phyloP scores from a whole-genome alignment of 2,888 invertebrate species.

The Sycophila texana region DNA sequence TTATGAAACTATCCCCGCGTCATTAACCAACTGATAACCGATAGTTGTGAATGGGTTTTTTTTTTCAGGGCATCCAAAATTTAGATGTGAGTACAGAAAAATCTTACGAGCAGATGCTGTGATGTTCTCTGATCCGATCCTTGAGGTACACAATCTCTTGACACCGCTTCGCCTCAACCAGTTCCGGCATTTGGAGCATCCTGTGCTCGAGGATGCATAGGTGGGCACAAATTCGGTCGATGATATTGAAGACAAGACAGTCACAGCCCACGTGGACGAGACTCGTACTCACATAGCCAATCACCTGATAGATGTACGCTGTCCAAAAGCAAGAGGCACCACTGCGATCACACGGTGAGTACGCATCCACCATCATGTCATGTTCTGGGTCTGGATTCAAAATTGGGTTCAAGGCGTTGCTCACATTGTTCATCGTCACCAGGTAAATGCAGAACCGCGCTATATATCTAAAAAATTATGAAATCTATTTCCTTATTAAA shows the following conservation, averaged over 20 bases:
- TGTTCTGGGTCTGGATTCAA: background rate
- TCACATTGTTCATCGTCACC: slow-evolving; percentile 1
- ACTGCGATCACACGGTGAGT: slow-evolving; percentile 20
- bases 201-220: slow-evolving; percentile 31
- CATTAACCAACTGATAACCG: too few species aligned
- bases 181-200: slow-evolving; percentile 26
- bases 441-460: slow-evolving; percentile 1
- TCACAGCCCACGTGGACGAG: slow-evolving; percentile 36
- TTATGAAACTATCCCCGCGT: too few species aligned
- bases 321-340: slow-evolving; percentile 17
- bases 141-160: slow-evolving; percentile 25
- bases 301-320: slow-evolving; percentile 5
- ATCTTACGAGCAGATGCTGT: slow-evolving; percentile 38
- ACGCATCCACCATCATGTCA: slow-evolving; percentile 22
- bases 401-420: slow-evolving; percentile 3
- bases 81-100: background rate
- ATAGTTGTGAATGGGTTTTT: too few species aligned
- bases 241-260: slow-evolving; percentile 9
- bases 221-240: slow-evolving; percentile 17
- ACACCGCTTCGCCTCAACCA: background rate
- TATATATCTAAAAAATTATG: background rate
- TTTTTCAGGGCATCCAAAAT: too few species aligned
- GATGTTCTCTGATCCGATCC: slow-evolving; percentile 33
- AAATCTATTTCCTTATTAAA: background rate
- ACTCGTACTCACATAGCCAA: slow-evolving; percentile 12